A percentile compares a stretch with the other conserved stretches of the same genome.
phyloP scores from a whole-genome alignment of 2,113 vertebrate genomes.

The Bufo bufo region DNA sequence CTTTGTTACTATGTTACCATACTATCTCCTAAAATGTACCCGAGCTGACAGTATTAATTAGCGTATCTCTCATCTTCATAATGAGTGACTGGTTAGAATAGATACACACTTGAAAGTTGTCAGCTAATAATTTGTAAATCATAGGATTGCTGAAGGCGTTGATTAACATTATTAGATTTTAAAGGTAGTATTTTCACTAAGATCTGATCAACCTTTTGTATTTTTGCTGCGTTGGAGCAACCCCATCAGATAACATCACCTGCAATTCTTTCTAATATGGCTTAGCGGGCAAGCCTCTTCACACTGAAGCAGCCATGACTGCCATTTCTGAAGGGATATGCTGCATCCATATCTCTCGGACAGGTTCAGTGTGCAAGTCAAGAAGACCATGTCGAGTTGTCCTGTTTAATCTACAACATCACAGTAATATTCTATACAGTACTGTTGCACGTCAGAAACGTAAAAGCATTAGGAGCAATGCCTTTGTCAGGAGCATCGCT shows the following conservation, averaged over 20 bases:
- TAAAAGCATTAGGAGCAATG: too few species aligned
- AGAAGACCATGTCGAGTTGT: background rate
- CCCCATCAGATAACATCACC: background rate
- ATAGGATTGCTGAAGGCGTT: background rate
- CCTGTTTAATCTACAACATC: background rate
- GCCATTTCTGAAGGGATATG: background rate
- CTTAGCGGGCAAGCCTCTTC: too few species aligned
- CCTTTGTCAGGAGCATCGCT: too few species aligned
- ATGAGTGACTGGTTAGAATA: background rate
- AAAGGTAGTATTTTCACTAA: background rate
- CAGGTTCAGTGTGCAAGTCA: background rate
- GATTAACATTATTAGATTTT: background rate
- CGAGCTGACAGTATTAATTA: conserved; percentile 4
- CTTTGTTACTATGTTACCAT: background rate
- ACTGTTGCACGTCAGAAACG: too few species aligned
- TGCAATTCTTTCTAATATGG: too few species aligned
- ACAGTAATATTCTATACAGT: too few species aligned
- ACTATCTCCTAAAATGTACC: background rate
- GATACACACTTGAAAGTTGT: background rate
- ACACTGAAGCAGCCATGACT: background rate
- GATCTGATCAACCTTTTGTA: background rate
- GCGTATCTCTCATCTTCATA: conserved; percentile 5
- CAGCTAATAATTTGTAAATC: background rate
- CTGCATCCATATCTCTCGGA: background rate
- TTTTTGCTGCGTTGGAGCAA: background rate